These are phyloP conservation scores for Plagodis pulveraria DNA, from an alignment of 2,888 invertebrate species.

Conservation along the genomic window DNA sequence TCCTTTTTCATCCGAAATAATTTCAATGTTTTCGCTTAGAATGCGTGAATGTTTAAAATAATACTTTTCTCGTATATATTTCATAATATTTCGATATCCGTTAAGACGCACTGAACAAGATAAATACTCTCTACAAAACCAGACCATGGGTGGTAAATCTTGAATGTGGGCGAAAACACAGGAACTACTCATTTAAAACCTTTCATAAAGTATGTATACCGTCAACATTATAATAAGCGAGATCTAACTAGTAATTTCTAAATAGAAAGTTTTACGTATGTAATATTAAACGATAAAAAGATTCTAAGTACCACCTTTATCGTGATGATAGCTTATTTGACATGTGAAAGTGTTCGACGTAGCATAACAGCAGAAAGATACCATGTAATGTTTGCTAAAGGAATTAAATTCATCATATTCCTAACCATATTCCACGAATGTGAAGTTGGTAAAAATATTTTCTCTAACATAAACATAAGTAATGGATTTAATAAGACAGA, in stretches of 20 bases:
- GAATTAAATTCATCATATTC: background rate
- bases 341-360: constrained; percentile 12
- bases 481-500: too few species aligned
- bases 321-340: constrained; percentile 7
- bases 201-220: background rate
- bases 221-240: background rate
- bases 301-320: constrained; percentile 1
- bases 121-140: too few species aligned
- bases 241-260: background rate
- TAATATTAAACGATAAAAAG: constrained; percentile 7
- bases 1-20: too few species aligned
- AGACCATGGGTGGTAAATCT: constrained; percentile 2
- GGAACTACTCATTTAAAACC: background rate
- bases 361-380: background rate
- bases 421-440: too few species aligned
- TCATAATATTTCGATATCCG: too few species aligned
- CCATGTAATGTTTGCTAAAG: background rate
- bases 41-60: too few species aligned
- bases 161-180: constrained; percentile 1
- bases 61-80: too few species aligned
- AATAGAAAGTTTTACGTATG: constrained; percentile 7
- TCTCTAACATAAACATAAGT: too few species aligned
- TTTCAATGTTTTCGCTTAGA: too few species aligned
- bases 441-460: too few species aligned
- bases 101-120: too few species aligned